Evolutionary conservation across 2,113 vertebrate species (phyloP).

Genomic region (Propithecus coquereli): DNA sequence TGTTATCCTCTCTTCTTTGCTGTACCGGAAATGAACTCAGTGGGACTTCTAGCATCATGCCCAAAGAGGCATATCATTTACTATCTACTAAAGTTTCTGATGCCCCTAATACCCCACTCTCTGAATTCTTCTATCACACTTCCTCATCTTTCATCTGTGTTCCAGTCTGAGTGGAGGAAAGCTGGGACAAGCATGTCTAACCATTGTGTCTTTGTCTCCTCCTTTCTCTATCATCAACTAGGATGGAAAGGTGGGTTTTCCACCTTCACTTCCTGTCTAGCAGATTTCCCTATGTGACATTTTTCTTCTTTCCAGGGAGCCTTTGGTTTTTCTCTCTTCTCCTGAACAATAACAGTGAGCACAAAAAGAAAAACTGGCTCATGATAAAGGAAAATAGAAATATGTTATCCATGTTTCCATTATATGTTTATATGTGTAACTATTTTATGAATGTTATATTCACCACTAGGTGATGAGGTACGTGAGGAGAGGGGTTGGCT

Average conservation of each 20-base stretch:
- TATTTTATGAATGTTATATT: neutral
- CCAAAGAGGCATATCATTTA: neutral
- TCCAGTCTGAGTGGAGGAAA: neutral
- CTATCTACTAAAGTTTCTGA: neutral
- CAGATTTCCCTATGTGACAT: neutral
- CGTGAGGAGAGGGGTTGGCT: neutral
- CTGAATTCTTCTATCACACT: neutral
- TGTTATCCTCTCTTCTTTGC: neutral
- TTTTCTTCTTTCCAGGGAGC: neutral
- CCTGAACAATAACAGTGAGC: neutral
- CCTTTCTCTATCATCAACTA: neutral
- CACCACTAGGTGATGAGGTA: neutral
- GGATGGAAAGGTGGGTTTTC: neutral
- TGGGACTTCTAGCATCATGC: neutral
- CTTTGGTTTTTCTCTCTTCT: neutral
- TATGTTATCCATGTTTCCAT: neutral
- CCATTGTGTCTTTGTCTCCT: neutral
- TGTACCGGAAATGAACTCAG: neutral
- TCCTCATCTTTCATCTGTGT: neutral
- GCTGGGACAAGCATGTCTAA: too few relatives aligned
- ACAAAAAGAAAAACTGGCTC: neutral
- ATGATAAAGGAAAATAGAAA: neutral
- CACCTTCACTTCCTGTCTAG: neutral
- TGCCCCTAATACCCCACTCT: neutral
- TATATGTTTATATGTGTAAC: neutral